Evolutionary conservation across 2,113 vertebrate genomes (phyloP).

Genomic region (Malaclemys terrapin): DNA sequence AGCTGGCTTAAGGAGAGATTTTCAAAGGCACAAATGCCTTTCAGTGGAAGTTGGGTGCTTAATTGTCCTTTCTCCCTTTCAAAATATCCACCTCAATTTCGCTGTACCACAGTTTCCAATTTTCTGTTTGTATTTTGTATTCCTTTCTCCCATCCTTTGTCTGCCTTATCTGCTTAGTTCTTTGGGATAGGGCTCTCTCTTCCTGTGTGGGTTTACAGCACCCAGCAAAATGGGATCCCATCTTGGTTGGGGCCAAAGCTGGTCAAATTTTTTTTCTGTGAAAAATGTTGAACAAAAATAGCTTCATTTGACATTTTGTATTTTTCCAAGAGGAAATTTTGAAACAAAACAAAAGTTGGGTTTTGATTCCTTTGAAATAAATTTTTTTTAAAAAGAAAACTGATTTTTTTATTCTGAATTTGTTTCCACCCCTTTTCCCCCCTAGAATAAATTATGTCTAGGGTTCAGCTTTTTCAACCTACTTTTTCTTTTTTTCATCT

Average conservation of each 20-base stretch:
- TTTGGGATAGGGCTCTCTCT: not conserved
- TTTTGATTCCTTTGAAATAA: not conserved
- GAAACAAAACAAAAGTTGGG: not conserved
- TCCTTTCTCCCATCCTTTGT: not conserved
- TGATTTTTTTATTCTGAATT: not conserved
- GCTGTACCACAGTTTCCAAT: not conserved
- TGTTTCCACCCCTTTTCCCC: not conserved
- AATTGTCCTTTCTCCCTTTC: fast-evolving
- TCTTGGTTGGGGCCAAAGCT: not conserved
- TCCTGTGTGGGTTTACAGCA: fast-evolving
- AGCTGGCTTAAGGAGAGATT: not conserved
- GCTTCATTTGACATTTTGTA: not conserved
- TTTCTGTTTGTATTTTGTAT: not conserved
- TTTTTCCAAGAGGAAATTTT: not conserved
- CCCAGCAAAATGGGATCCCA: not conserved
- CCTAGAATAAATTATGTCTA: not conserved
- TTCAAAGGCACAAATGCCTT: not conserved
- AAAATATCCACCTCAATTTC: not conserved
- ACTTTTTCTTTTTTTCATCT: not conserved
- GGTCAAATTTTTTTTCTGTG: not conserved
- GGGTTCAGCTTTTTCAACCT: not conserved
- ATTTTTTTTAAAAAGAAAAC: not conserved
- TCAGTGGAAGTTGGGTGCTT: not conserved
- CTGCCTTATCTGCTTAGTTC: not conserved
- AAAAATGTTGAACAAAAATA: not conserved